phyloP scores from a whole-genome alignment of 2,113 vertebrate species.

The Cromileptes altivelis region DNA sequence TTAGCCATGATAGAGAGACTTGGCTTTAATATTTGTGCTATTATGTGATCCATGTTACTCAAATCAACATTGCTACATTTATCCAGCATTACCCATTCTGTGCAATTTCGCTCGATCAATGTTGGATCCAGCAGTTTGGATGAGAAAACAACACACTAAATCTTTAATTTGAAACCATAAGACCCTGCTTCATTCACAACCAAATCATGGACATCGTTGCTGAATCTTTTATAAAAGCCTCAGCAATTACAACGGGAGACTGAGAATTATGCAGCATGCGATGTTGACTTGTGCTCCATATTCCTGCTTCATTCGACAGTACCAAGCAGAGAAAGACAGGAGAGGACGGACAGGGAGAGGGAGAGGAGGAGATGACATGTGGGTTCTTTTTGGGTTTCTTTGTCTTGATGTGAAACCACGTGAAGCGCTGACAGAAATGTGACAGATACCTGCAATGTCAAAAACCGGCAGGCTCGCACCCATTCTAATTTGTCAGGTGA shows the following conservation, averaged over 20 bases:
- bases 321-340: conserved; percentile 45
- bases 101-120: conserved; percentile 22
- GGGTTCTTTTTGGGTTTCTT: conserved; percentile 66
- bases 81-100: conserved; percentile 1
- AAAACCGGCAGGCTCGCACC: conserved; percentile 54
- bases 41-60: neutral
- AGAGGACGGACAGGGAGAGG: conserved; percentile 36
- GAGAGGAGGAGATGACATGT: conserved; percentile 38
- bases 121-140: conserved; percentile 8
- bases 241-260: conserved; percentile 59
- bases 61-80: neutral
- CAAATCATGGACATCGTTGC: conserved; percentile 44
- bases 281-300: conserved; percentile 68
- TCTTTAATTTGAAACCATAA: conserved; percentile 54
- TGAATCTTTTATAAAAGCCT: conserved; percentile 67
- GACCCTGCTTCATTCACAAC: conserved; percentile 61
- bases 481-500: conserved; percentile 78
- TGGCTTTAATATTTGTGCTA: neutral
- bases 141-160: conserved; percentile 53
- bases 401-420: conserved; percentile 72
- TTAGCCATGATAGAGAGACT: neutral
- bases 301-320: conserved; percentile 52
- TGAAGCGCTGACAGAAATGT: conserved; percentile 78
- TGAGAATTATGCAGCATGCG: conserved; percentile 68
- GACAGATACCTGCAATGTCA: conserved; percentile 76